phyloP scores from a whole-genome alignment of 2,888 invertebrate genomes.

The Eretmocerus hayati region DNA sequence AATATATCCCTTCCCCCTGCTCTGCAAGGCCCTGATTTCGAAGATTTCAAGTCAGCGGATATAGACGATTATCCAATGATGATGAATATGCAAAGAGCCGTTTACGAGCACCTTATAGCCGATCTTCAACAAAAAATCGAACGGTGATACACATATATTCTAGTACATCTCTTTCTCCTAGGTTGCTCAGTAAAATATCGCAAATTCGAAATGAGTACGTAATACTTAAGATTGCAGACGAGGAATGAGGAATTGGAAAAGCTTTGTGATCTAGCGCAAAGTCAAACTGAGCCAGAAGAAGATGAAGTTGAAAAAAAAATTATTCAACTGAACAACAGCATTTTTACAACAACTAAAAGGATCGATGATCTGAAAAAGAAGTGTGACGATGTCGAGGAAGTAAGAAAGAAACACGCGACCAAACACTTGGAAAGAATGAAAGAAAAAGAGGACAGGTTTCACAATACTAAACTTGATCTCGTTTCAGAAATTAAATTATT shows the following conservation, averaged over 20 bases:
- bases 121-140: constrained; percentile 29
- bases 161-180: no score
- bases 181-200: no score
- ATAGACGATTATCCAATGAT: constrained; percentile 23
- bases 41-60: constrained; percentile 9
- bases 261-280: constrained; percentile 23
- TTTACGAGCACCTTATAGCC: constrained; percentile 30
- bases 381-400: not conserved
- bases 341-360: constrained; percentile 25
- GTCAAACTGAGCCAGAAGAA: constrained; percentile 19
- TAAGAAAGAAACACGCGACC: constrained; percentile 14
- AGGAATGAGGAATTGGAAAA: constrained; percentile 28
- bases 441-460: constrained; percentile 21
- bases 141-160: constrained; percentile 27
- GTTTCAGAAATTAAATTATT: constrained; percentile 32
- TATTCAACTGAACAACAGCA: constrained; percentile 26
- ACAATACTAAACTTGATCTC: constrained; percentile 26
- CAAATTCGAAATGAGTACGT: no score
- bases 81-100: constrained; percentile 33
- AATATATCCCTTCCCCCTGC: constrained; percentile 24
- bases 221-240: constrained; percentile 30
- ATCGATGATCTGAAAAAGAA: constrained; percentile 22
- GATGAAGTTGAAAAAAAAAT: constrained; percentile 29
- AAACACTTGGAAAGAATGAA: constrained; percentile 6
- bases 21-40: constrained; percentile 26